These are phyloP conservation scores for Megaustenia siamemsis DNA, from an alignment of 2,888 invertebrate species.

Conservation along the genomic window DNA sequence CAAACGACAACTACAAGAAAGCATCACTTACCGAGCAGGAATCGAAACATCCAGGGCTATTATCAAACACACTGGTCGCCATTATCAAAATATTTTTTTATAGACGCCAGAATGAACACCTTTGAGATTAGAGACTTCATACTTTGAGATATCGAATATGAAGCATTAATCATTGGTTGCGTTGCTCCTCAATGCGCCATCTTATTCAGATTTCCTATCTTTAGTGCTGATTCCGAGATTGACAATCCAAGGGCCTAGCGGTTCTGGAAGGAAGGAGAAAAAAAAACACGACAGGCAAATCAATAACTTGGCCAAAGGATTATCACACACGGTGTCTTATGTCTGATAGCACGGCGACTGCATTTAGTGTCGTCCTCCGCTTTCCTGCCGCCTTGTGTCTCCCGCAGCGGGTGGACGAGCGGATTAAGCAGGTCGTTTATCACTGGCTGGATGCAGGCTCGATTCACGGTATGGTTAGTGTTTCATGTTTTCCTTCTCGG, in stretches of 20 bases:
- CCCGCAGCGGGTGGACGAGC: too few relatives aligned
- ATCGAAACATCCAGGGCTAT: slow-evolving; percentile 12
- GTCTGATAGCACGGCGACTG: neutral
- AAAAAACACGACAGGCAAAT: neutral
- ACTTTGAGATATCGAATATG: too few relatives aligned
- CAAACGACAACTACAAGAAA: too few relatives aligned
- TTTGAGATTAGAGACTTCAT: neutral
- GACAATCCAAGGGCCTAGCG: neutral
- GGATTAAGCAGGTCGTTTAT: too few relatives aligned
- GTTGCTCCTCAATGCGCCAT: neutral
- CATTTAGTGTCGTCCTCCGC: too few relatives aligned
- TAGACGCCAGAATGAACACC: neutral
- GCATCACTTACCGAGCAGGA: slow-evolving; percentile 33
- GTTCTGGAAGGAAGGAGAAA: neutral
- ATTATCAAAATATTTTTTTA: neutral
- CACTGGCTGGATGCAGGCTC: too few relatives aligned
- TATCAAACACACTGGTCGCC: neutral
- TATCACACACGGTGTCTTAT: neutral
- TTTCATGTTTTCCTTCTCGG: too few relatives aligned
- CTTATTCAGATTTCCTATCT: neutral
- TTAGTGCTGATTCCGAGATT: neutral
- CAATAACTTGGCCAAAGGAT: neutral
- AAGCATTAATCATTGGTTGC: too few relatives aligned
- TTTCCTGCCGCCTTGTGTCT: too few relatives aligned
- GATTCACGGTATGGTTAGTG: too few relatives aligned